phyloP scores from a whole-genome alignment of 92 coral and sea anemone species.

The Porites rus region DNA sequence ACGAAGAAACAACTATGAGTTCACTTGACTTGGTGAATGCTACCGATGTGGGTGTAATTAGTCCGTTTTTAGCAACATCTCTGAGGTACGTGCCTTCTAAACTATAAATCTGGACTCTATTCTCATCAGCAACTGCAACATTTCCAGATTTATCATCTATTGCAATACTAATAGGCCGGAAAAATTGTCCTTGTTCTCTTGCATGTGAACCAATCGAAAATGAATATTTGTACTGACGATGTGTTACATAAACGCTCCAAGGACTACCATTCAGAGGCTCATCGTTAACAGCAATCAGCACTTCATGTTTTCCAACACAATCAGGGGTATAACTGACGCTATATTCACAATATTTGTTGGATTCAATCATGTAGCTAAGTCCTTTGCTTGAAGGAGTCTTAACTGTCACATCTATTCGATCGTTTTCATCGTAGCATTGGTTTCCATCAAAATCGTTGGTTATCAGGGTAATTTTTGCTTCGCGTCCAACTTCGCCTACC shows the following conservation, averaged over 20 bases:
- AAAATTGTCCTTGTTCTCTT: neutral
- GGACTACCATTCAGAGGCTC: conserved; percentile 17
- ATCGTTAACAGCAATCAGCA: conserved; percentile 26
- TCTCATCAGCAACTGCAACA: neutral
- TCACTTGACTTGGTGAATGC: no score
- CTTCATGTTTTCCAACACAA: conserved; percentile 39
- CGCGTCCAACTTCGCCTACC: conserved; percentile 28
- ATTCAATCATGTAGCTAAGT: conserved; percentile 7
- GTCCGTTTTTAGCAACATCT: neutral
- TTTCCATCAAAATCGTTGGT: conserved; percentile 59
- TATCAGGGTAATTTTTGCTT: conserved; percentile 44
- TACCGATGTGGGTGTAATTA: neutral
- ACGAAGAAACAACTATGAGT: neutral
- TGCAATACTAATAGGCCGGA: neutral
- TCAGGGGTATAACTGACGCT: conserved; percentile 48
- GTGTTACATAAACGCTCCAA: conserved; percentile 13
- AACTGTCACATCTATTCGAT: conserved; percentile 50
- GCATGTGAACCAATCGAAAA: neutral
- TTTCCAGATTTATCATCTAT: neutral
- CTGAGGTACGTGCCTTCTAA: neutral
- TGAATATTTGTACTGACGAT: no score
- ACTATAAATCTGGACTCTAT: neutral
- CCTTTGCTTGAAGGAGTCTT: conserved; percentile 20
- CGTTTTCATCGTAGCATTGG: conserved; percentile 50
- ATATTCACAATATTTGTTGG: conserved; percentile 48